Percentiles rank a stretch among this genome's conserved stretches.
phyloP scores from a whole-genome alignment of 2,888 invertebrate genomes.

The Melanargia galathea region DNA sequence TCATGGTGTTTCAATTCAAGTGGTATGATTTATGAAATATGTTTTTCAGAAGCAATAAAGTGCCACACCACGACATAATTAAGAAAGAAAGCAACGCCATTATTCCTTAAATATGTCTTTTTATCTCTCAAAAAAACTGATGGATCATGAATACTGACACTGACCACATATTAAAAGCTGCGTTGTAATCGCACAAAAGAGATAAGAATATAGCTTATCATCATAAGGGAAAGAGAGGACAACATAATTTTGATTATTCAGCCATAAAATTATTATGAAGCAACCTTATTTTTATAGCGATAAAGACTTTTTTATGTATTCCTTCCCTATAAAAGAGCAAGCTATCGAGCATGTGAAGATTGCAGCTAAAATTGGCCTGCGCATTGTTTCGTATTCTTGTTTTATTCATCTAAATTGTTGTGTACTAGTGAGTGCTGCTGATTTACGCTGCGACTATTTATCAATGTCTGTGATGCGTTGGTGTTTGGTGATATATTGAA shows the following conservation, averaged over 20 bases:
- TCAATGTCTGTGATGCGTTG: neutral
- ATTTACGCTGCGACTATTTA: conserved; percentile 13
- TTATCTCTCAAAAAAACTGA: conserved; percentile 17
- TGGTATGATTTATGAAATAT: neutral
- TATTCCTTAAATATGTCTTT: conserved; percentile 13
- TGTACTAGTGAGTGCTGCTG: conserved; percentile 1
- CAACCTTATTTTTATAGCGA: conserved; percentile 7
- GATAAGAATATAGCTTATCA: neutral
- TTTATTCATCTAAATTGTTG: neutral
- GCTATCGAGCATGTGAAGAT: neutral
- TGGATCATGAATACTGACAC: conserved; percentile 14
- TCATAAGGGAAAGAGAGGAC: neutral
- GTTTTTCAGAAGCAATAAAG: neutral
- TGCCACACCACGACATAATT: conserved; percentile 4
- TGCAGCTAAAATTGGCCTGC: neutral
- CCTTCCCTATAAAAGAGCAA: neutral
- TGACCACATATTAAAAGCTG: conserved; percentile 10
- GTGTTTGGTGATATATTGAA: neutral
- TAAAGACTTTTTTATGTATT: neutral
- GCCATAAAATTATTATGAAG: neutral
- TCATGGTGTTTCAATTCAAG: neutral
- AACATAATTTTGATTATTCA: neutral
- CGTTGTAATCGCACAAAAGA: conserved; percentile 6
- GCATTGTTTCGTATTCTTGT: conserved; percentile 1
- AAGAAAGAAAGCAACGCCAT: conserved; percentile 8